These are phyloP conservation scores for Eupristina koningsbergeri DNA, from an alignment of 1,140 invertebrate genomes.

Conservation along the genomic window DNA sequence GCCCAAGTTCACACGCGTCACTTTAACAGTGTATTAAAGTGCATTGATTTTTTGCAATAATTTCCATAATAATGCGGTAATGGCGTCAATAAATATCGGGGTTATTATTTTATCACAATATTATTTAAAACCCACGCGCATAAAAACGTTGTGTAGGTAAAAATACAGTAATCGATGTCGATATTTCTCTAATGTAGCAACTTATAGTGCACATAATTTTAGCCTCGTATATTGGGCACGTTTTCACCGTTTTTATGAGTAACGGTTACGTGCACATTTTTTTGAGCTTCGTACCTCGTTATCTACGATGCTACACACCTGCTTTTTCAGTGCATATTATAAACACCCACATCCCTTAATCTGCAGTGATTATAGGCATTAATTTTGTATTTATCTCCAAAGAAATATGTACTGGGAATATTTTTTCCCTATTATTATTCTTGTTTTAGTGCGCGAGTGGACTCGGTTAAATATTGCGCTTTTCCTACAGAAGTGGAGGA, in stretches of 20 bases:
- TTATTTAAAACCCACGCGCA: neutral
- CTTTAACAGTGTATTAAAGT: neutral
- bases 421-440: slow-evolving; percentile 16
- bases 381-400: slow-evolving; percentile 25
- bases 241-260: slow-evolving; percentile 29
- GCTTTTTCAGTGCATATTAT: slow-evolving; percentile 23
- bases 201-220: slow-evolving; percentile 8
- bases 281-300: slow-evolving; percentile 7
- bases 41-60: neutral
- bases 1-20: neutral
- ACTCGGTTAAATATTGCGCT: neutral
- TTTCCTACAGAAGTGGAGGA: neutral
- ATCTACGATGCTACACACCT: slow-evolving; percentile 29
- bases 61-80: neutral
- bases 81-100: neutral
- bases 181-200: slow-evolving; percentile 4
- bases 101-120: slow-evolving; percentile 9
- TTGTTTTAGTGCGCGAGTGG: neutral
- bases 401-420: slow-evolving; percentile 13
- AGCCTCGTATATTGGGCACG: slow-evolving; percentile 15
- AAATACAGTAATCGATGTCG: slow-evolving; percentile 2
- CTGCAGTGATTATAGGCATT: slow-evolving; percentile 9
- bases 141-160: neutral
- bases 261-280: slow-evolving; percentile 18
- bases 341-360: slow-evolving; percentile 25